These are phyloP conservation scores for Seriola quinqueradiata DNA, from an alignment of 2,113 vertebrate species.

Conservation along the genomic window DNA sequence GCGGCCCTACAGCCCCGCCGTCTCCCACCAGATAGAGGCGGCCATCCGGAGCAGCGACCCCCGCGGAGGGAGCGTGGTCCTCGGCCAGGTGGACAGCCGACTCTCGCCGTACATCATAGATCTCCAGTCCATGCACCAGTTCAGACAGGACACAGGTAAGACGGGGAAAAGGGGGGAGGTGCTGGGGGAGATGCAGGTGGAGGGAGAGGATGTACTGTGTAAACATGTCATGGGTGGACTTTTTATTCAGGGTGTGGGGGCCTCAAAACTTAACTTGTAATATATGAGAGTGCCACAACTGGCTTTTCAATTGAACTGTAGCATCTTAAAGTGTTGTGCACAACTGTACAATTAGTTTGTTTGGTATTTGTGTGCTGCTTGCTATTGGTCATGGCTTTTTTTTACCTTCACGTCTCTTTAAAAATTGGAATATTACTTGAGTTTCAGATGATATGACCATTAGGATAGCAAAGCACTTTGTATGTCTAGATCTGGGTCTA, in stretches of 20 bases:
- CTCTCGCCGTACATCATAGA: conserved; percentile 92
- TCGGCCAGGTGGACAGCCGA: conserved; percentile 91
- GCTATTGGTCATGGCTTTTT: background rate
- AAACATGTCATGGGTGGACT: background rate
- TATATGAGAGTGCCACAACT: background rate
- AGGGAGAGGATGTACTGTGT: background rate
- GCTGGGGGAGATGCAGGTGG: background rate
- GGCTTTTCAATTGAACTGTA: too few species aligned
- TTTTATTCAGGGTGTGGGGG: too few species aligned
- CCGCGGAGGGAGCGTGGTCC: conserved; percentile 91
- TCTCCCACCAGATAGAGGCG: conserved; percentile 93
- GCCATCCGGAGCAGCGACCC: conserved; percentile 88
- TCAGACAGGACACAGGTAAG: conserved; percentile 93
- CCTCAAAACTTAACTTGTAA: too few species aligned
- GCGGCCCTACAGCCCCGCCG: conserved; percentile 92
- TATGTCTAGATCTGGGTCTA: background rate
- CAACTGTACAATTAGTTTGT: background rate
- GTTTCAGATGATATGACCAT: background rate
- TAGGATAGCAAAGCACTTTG: background rate
- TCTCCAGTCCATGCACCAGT: conserved; percentile 94
- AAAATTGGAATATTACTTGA: background rate
- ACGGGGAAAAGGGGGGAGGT: too few species aligned
- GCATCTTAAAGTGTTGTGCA: background rate
- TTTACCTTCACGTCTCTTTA: background rate
- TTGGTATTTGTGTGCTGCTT: background rate